phyloP scores from a whole-genome alignment of 2,888 invertebrate genomes.

The Syrphus vitripennis region DNA sequence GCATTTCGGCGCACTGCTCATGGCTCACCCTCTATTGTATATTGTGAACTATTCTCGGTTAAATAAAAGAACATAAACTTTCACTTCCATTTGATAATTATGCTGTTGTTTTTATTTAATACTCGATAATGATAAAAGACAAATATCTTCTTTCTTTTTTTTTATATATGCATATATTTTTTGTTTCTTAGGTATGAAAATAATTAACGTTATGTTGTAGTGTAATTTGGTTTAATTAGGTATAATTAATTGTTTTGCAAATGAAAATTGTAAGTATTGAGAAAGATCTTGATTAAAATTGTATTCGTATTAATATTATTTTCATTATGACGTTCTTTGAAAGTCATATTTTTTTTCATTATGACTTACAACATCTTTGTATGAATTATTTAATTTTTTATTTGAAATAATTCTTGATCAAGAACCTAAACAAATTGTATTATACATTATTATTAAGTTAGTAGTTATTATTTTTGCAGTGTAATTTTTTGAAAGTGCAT shows the following conservation, averaged over 20 bases:
- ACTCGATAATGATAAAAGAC: constrained; percentile 67
- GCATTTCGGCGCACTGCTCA: too few relatives aligned
- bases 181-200: constrained; percentile 65
- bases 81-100: constrained; percentile 45
- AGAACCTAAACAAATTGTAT: constrained; percentile 48
- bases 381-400: neutral
- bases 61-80: neutral
- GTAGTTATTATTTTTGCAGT: constrained; percentile 33
- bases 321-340: neutral
- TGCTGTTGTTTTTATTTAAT: constrained; percentile 69
- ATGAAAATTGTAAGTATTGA: constrained; percentile 33
- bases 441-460: constrained; percentile 42
- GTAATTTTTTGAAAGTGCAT: constrained; percentile 49
- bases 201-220: constrained; percentile 65
- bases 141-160: constrained; percentile 43
- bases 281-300: constrained; percentile 24
- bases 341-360: neutral
- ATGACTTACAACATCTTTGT: neutral
- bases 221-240: constrained; percentile 46
- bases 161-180: neutral
- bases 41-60: neutral
- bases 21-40: too few relatives aligned
- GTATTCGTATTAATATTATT: neutral
- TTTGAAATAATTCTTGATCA: constrained; percentile 4
- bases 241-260: constrained; percentile 35